phyloP scores from a whole-genome alignment of 2,888 invertebrate genomes.

The Mellilla xanthometata region DNA sequence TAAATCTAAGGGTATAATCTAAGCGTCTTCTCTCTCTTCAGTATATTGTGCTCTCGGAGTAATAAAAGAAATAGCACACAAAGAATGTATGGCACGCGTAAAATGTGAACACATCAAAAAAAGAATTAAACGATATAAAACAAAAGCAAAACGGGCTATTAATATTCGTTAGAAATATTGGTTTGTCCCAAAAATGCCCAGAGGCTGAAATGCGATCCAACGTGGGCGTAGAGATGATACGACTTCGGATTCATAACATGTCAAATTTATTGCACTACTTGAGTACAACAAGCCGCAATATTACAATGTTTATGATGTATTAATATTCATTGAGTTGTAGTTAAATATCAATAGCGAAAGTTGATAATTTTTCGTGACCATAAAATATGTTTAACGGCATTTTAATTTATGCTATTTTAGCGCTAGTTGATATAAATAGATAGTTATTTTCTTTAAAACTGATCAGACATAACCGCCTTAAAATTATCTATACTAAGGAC shows the following conservation, averaged over 20 bases:
- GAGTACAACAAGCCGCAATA: constrained; percentile 52
- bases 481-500: too few species aligned
- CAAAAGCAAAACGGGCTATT: constrained; percentile 73
- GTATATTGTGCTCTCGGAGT: too few species aligned
- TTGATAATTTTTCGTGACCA: constrained; percentile 9
- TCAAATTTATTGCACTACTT: constrained; percentile 47
- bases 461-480: too few species aligned
- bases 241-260: constrained; percentile 51
- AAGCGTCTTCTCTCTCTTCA: too few species aligned
- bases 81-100: constrained; percentile 52
- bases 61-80: too few species aligned
- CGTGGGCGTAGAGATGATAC: constrained; percentile 74
- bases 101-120: constrained; percentile 64
- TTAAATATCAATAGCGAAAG: constrained; percentile 14
- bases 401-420: constrained; percentile 7
- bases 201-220: constrained; percentile 73
- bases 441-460: too few species aligned
- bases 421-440: too few species aligned
- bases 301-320: constrained; percentile 57
- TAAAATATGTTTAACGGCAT: background rate
- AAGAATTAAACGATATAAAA: constrained; percentile 61
- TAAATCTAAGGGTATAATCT: too few species aligned
- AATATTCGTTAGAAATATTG: constrained; percentile 82
- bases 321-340: constrained; percentile 38
- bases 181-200: constrained; percentile 80